These are phyloP conservation scores for Timandra comae DNA, from an alignment of 2,888 invertebrate genomes.

Conservation along the genomic window DNA sequence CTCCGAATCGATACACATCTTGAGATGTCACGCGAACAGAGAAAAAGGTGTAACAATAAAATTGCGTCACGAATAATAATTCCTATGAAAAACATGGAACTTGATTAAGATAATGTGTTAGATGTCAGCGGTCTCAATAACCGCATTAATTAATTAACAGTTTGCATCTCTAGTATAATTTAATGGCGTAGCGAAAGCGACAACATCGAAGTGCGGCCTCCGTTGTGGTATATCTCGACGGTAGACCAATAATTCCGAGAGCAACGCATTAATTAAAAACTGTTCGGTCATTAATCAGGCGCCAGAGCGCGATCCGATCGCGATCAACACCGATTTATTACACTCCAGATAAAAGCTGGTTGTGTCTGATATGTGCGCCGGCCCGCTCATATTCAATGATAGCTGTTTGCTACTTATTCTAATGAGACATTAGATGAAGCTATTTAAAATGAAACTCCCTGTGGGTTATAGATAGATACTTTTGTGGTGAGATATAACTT, in stretches of 20 bases:
- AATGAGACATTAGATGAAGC: slow-evolving; percentile 21
- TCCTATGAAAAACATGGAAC: too few relatives aligned
- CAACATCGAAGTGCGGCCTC: slow-evolving; percentile 21
- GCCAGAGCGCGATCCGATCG: slow-evolving; percentile 38
- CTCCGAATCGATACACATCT: too few relatives aligned
- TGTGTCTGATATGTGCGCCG: slow-evolving; percentile 28
- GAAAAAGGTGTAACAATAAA: too few relatives aligned
- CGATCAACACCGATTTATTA: slow-evolving; percentile 55
- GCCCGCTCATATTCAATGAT: slow-evolving; percentile 16
- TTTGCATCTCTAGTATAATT: slow-evolving; percentile 42
- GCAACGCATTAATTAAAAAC: slow-evolving; percentile 55
- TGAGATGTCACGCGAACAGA: too few relatives aligned
- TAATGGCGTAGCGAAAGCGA: slow-evolving; percentile 36
- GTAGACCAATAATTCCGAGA: slow-evolving; percentile 35
- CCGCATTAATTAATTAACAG: slow-evolving; percentile 47
- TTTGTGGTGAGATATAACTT: too few relatives aligned
- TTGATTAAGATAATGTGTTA: too few relatives aligned
- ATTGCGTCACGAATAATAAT: too few relatives aligned
- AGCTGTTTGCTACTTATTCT: slow-evolving; percentile 29
- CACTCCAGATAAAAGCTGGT: slow-evolving; percentile 49
- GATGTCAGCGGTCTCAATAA: too few relatives aligned
- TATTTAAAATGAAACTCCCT: too few relatives aligned
- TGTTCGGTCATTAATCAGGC: slow-evolving; percentile 53
- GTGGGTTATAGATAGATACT: too few relatives aligned
- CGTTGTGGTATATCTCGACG: too few relatives aligned